Base-by-base conservation (phyloP, 1,140 invertebrate species). In the Gonatopus flavifemur region DNA sequence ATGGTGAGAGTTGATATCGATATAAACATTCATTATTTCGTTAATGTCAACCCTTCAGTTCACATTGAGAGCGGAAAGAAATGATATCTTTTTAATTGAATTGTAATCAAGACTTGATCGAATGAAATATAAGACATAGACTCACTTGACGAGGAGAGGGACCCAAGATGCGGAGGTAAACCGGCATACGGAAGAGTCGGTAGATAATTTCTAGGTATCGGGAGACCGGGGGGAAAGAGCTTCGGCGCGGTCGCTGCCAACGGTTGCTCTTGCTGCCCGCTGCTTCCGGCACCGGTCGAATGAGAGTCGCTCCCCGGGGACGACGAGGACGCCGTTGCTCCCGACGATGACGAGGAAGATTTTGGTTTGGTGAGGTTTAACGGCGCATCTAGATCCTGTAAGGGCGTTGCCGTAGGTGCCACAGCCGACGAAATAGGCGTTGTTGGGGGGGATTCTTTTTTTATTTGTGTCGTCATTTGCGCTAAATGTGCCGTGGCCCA, bases 361-460 rank as follows among this genome's bases (percentile, higher is more conserved):
- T 93, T 90, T 20, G 92, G 92, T 76, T 95, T 95, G 54, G 86
- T 89, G 5, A 96, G 84, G 75, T 95, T 95, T 1, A 96, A 77
- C 0, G 93, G 93, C 0, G 89, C 86, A 62, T 95, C 92, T 4
- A 88, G 81, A 60, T 89, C 86, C 10, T 78, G 74, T 18, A 78
- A 74, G 3, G 77, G 72, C 37, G 70, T 59, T 33, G 70, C 67
- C 5, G 70, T 70, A 8, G 72, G 73, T 15, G 70, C 69, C 24
- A 67, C 66, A n/a, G 75, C 68, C 19, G 69, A 70, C 5, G 74
- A 76, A 35, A 80, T 77, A 6, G 78, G 77, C 30, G 79, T 81
- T n/a, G n/a, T n/a, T 32, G 76, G 78, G 7, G 78, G 69, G 21
- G 73, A 61, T 43, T 76, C 76, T 39, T 78, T 75, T 31, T 77